Percentiles rank a stretch among this genome's conserved stretches.
Evolutionary conservation across 2,113 vertebrate species (phyloP).

Genomic region (Pionites leucogaster): DNA sequence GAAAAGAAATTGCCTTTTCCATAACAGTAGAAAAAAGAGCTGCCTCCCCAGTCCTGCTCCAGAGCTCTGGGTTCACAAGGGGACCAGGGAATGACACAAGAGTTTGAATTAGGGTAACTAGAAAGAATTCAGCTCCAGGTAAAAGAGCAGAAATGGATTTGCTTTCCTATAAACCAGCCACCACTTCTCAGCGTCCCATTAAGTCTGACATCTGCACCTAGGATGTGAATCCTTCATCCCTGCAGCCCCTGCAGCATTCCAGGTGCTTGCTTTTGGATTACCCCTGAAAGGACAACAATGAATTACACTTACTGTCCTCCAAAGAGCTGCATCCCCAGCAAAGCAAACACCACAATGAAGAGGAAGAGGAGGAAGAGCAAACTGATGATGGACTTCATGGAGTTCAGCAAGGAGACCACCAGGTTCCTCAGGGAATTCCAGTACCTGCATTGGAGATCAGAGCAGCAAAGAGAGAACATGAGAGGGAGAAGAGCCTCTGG

Average conservation of each 20-base stretch:
- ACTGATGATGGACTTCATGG: slow-evolving; percentile 98
- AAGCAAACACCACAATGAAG: slow-evolving; percentile 96
- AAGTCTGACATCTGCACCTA: neutral
- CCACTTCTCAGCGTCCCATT: neutral
- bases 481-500: neutral
- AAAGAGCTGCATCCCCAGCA: slow-evolving; percentile 98
- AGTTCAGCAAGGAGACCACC: slow-evolving; percentile 94
- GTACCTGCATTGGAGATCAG: slow-evolving; percentile 75
- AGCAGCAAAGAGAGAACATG: neutral
- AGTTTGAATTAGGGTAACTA: neutral
- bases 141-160: neutral
- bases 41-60: neutral
- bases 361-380: slow-evolving; percentile 95
- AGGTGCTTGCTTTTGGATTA: neutral
- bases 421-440: slow-evolving; percentile 96
- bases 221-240: neutral
- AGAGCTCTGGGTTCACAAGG: neutral
- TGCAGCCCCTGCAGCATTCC: neutral
- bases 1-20: neutral
- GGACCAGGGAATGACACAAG: fast-evolving
- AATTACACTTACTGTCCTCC: slow-evolving; percentile 88
- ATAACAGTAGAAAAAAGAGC: fast-evolving
- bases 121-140: neutral
- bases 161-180: neutral
- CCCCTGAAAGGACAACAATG: neutral